Base-by-base conservation (phyloP, 1,140 invertebrate genomes). In the Pantala flavescens region DNA sequence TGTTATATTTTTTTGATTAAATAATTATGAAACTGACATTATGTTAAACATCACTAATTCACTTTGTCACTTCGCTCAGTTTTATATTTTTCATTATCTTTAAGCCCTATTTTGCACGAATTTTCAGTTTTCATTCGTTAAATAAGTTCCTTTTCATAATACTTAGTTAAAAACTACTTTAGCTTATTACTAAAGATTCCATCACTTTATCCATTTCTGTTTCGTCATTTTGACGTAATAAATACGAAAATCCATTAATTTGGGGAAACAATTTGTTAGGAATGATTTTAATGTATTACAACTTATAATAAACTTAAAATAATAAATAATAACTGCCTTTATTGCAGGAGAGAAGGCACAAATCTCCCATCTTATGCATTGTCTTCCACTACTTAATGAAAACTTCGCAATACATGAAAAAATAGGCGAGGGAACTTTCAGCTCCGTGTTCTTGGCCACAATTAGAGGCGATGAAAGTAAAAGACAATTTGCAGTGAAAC, bases 401-500 rank as follows among this genome's bases (percentile, higher is more conserved):
- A 84, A 89, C 75, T 91, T 91, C 80, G 82, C 88, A 77, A 80
- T 92, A 0, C 88, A 90, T 79, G 83, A 83, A 19, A 91, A 91
- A 79, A 88, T 92, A 78, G 91, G 91, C 0, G 90, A 91, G 83
- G 93, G 93, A 7, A 92, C 92, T 0, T 95, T 94, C 76, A 94
- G 92, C 79, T 90, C 88, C 16, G 93, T 95, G 0, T 93, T 90
- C 77, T 80, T 93, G 75, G 92, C 90, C 5, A 88, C 88, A 12
- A 79, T 92, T 24, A 90, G 89, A 76, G 82, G 83, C 74, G 84
- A 87, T 12, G 79, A 84, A 14, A 36, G 2, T 36, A 36, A 81
- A 14, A 79, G 81, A 73, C 85, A 85, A 80, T 93, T 91, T 84
- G 93, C 93, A 0, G 85, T 95, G 24, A 95, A 95, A 81, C 90